A percentile compares a stretch with the other conserved stretches of the same genome.
Evolutionary conservation across 2,888 invertebrate genomes (phyloP).

Genomic region (Sesamia inferens): DNA sequence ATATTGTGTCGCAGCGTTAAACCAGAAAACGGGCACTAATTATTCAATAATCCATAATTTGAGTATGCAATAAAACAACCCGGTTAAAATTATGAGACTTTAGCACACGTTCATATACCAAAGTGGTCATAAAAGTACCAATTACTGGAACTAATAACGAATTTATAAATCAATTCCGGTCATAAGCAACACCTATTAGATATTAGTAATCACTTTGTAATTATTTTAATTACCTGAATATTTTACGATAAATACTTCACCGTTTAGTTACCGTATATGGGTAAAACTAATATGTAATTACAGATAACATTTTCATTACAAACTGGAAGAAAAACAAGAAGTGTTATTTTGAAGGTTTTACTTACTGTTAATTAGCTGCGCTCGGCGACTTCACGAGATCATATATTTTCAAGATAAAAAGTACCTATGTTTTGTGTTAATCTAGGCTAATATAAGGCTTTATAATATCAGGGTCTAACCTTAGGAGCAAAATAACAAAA

Average conservation of each 20-base stretch:
- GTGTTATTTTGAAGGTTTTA: conserved; percentile 12
- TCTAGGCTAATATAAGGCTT: not conserved
- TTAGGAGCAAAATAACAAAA: not conserved
- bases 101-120: conserved; percentile 38
- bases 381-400: too few relatives aligned
- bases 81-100: conserved; percentile 46
- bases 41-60: conserved; percentile 35
- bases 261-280: conserved; percentile 44
- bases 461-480: not conserved
- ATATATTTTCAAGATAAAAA: too few relatives aligned
- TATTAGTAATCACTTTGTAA: conserved; percentile 51
- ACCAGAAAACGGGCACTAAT: conserved; percentile 17
- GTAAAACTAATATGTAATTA: conserved; percentile 57
- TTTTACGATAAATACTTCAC: conserved; percentile 40
- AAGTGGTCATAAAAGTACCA: conserved; percentile 55
- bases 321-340: conserved; percentile 34
- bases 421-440: too few relatives aligned
- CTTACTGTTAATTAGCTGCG: not conserved
- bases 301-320: conserved; percentile 28
- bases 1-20: conserved; percentile 6
- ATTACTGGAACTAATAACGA: conserved; percentile 46
- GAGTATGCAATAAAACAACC: conserved; percentile 10
- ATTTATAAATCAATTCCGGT: conserved; percentile 51
- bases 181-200: conserved; percentile 50
- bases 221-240: conserved; percentile 60